These are phyloP conservation scores for Lucifuga dentata DNA, from an alignment of 2,113 vertebrate genomes.

Conservation along the genomic window DNA sequence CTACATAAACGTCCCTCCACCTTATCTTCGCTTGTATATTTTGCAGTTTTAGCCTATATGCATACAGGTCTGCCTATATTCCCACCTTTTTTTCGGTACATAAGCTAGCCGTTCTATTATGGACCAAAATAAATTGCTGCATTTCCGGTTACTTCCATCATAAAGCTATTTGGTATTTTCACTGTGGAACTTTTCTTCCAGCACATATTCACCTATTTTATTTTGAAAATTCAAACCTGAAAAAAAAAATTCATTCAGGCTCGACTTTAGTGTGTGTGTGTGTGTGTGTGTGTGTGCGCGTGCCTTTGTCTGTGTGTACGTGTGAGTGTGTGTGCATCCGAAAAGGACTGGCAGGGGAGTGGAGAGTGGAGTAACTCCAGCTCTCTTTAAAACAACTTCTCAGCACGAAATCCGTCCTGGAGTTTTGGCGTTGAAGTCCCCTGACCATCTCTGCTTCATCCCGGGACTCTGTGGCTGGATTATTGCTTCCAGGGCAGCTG, in stretches of 20 bases:
- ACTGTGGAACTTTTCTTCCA: no score
- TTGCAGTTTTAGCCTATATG: no score
- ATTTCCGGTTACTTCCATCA: no score
- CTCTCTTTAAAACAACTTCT: constrained; percentile 75
- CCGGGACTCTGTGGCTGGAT: constrained; percentile 42
- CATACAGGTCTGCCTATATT: no score
- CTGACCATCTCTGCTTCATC: constrained; percentile 27
- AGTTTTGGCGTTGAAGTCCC: constrained; percentile 49
- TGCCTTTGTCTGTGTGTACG: not conserved
- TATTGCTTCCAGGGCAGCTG: constrained; percentile 9
- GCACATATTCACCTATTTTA: constrained; percentile 16
- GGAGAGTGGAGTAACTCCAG: constrained; percentile 69
- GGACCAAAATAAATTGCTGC: no score
- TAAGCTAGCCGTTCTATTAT: no score
- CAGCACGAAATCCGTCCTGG: constrained; percentile 63
- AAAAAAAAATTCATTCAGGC: not conserved
- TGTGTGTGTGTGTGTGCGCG: constrained; percentile 14
- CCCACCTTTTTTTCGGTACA: no score
- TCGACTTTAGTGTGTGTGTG: constrained; percentile 30
- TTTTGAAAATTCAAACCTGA: constrained; percentile 44
- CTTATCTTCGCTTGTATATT: no score
- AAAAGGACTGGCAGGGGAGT: constrained; percentile 65
- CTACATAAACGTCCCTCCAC: no score
- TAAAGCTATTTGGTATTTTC: no score
- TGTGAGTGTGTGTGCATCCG: constrained; percentile 35